Evolutionary conservation across 2,888 invertebrate species (phyloP).

Genomic region (Aproaerema taeniolella): DNA sequence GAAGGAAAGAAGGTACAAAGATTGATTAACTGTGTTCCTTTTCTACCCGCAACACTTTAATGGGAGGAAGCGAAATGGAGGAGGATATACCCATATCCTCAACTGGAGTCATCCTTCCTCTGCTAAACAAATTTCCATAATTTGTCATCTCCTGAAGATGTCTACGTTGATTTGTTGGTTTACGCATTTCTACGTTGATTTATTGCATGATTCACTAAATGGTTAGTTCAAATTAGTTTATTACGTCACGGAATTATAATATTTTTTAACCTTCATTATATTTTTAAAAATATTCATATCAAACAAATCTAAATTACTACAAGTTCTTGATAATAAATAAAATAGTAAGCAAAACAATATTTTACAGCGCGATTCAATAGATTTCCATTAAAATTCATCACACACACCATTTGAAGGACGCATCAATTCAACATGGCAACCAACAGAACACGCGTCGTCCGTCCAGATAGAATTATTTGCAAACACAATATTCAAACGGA

Average conservation of each 20-base stretch:
- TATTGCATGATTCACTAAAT: too few relatives aligned
- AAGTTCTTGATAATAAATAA: too few relatives aligned
- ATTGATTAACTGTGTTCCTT: conserved; percentile 3
- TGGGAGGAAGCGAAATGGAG: conserved; percentile 7
- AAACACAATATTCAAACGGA: conserved; percentile 6
- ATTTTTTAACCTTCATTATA: too few relatives aligned
- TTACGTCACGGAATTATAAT: too few relatives aligned
- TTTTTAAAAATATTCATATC: too few relatives aligned
- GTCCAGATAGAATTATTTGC: too few relatives aligned
- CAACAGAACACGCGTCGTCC: too few relatives aligned
- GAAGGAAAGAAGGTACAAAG: conserved; percentile 8
- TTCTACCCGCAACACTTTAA: background rate
- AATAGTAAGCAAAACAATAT: too few relatives aligned
- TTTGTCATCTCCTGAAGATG: background rate
- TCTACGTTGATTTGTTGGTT: background rate
- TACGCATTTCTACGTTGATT: too few relatives aligned
- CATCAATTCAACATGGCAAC: conserved; percentile 17
- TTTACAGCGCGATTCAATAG: too few relatives aligned
- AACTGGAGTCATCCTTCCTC: conserved; percentile 9
- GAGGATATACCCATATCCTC: conserved; percentile 11
- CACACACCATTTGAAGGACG: conserved; percentile 9
- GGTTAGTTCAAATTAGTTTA: too few relatives aligned
- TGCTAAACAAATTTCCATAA: background rate
- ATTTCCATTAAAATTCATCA: conserved; percentile 7
- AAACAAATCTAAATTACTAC: too few relatives aligned